Conservation (phyloP, 2,113 vertebrate species). For the Syngnathus floridae region DNA sequence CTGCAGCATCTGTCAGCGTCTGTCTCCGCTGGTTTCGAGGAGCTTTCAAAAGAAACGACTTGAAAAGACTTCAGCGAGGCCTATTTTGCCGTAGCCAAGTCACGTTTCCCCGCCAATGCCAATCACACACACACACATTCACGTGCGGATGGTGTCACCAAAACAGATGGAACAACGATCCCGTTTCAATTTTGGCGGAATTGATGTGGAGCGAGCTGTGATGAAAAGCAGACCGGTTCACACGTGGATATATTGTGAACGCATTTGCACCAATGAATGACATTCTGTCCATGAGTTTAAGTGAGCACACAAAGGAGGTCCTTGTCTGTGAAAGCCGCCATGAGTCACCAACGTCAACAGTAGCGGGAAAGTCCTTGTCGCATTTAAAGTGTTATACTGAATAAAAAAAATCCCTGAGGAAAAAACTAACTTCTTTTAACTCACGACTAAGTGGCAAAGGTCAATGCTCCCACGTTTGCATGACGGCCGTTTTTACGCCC, state of each 20-base stretch:
- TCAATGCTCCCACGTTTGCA: slow-evolving; percentile 16
- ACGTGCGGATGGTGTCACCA: background rate
- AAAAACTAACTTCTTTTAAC: slow-evolving; percentile 13
- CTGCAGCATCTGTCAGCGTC: slow-evolving; percentile 35
- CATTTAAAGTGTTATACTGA: slow-evolving; percentile 1
- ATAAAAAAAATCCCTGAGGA: too few relatives aligned
- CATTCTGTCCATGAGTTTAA: slow-evolving; percentile 11
- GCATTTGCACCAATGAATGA: slow-evolving; percentile 22
- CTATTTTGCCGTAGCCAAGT: slow-evolving; percentile 6
- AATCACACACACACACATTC: background rate
- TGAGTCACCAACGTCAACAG: slow-evolving; percentile 33
- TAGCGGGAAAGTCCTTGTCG: slow-evolving; percentile 13
- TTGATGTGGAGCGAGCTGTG: background rate
- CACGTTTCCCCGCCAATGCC: slow-evolving; percentile 16
- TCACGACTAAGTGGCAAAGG: slow-evolving; percentile 29
- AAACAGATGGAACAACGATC: slow-evolving; percentile 1
- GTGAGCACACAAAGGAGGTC: slow-evolving; percentile 47
- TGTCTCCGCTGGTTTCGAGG: slow-evolving; percentile 20
- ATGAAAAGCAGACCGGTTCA: background rate
- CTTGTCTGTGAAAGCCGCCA: slow-evolving; percentile 41
- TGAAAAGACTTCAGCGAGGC: background rate
- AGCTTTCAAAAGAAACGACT: slow-evolving; percentile 1
- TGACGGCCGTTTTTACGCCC: slow-evolving; percentile 20
- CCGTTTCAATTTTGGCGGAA: background rate
- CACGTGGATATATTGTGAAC: slow-evolving; percentile 21